A percentile compares a stretch with the other conserved stretches of the same genome.
Evolutionary conservation across 2,888 invertebrate species (phyloP).

Genomic region (Rotaria macrura): DNA sequence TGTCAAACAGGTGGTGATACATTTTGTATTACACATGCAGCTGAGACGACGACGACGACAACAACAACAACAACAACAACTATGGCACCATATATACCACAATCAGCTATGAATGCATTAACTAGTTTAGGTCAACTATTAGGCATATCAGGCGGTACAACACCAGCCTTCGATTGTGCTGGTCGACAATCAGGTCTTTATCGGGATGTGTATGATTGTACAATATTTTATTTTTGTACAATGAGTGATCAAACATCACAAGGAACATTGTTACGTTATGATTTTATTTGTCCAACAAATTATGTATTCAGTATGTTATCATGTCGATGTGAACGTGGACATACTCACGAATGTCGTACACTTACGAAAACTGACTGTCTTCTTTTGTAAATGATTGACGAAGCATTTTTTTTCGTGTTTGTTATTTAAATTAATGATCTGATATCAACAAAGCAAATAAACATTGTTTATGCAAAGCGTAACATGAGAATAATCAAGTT

Average conservation of each 20-base stretch:
- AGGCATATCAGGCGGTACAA: neutral
- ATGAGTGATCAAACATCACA: neutral
- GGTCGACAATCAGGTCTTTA: slow-evolving; percentile 23
- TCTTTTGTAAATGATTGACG: neutral
- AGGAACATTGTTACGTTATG: slow-evolving; percentile 11
- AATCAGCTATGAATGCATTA: neutral
- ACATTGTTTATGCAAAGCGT: no score
- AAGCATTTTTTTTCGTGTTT: no score
- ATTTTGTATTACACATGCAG: neutral
- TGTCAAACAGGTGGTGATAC: slow-evolving; percentile 6
- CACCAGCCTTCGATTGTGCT: slow-evolving; percentile 15
- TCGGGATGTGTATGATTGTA: slow-evolving; percentile 30
- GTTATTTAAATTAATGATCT: no score
- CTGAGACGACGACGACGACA: neutral
- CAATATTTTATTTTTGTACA: slow-evolving; percentile 30
- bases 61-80: neutral
- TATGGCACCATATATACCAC: neutral
- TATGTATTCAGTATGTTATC: slow-evolving; percentile 23
- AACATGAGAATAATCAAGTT: no score
- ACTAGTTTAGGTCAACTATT: slow-evolving; percentile 1
- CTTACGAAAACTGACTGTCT: neutral
- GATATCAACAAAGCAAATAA: no score
- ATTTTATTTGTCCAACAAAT: slow-evolving; percentile 27
- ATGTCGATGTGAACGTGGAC: slow-evolving; percentile 26
- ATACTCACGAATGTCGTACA: neutral